Evolutionary conservation across 1,140 invertebrate species (phyloP).

Genomic region (Acromyrmex charruanus): DNA sequence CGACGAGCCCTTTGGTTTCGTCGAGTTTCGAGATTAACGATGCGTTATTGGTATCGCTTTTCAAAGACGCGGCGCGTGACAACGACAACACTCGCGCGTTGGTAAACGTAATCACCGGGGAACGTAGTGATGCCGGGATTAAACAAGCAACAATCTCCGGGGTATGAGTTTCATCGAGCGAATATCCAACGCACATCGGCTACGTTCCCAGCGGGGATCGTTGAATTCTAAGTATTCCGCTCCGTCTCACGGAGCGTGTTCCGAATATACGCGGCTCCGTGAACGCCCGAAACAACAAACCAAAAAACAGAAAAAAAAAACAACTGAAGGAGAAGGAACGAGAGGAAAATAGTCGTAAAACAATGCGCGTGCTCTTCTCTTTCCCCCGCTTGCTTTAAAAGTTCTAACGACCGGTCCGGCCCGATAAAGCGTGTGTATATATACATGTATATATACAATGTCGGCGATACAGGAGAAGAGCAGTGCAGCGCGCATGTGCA

Average conservation of each 20-base stretch:
- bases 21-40: conserved; percentile 21
- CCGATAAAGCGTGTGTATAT: conserved; percentile 66
- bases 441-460: conserved; percentile 19
- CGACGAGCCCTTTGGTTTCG: not conserved
- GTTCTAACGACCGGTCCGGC: conserved; percentile 73
- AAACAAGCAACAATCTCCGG: conserved; percentile 60
- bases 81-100: conserved; percentile 18
- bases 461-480: conserved; percentile 5
- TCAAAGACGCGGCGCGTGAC: conserved; percentile 34
- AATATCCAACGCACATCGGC: conserved; percentile 43
- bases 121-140: conserved; percentile 48
- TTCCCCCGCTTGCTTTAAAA: conserved; percentile 52
- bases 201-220: conserved; percentile 62
- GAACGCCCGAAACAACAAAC: conserved; percentile 50
- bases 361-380: conserved; percentile 41
- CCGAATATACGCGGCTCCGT: conserved; percentile 52
- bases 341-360: conserved; percentile 62
- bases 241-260: conserved; percentile 54
- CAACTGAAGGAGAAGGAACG: not conserved
- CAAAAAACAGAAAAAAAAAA: not conserved
- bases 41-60: conserved; percentile 37
- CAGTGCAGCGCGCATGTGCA: not conserved
- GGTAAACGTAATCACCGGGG: conserved; percentile 46
- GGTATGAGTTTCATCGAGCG: conserved; percentile 56
- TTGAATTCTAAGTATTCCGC: conserved; percentile 64